Evolutionary conservation across 2,888 invertebrate genomes (phyloP).

Genomic region (Schizotus pectinicornis): DNA sequence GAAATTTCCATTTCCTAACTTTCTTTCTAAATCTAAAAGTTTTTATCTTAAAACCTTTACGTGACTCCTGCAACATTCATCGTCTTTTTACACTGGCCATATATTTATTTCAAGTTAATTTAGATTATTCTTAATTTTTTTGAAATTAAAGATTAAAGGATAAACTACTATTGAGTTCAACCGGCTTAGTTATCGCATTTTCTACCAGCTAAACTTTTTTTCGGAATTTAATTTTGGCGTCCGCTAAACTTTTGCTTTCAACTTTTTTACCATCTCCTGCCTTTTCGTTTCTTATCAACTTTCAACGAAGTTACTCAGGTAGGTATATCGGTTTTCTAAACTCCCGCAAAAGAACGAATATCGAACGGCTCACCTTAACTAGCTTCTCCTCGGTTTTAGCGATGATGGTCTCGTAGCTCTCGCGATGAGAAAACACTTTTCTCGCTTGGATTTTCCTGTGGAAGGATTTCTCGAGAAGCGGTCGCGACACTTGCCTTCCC

Average conservation of each 20-base stretch:
- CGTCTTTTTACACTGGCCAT: too few relatives aligned
- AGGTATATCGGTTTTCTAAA: background rate
- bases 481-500: conserved; percentile 78
- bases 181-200: too few relatives aligned
- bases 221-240: too few relatives aligned
- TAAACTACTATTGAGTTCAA: background rate
- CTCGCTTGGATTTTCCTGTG: conserved; percentile 89
- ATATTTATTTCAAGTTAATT: too few relatives aligned
- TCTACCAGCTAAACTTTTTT: too few relatives aligned
- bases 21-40: too few relatives aligned
- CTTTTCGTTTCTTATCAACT: background rate
- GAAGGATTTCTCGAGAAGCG: conserved; percentile 85
- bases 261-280: background rate
- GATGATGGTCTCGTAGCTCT: conserved; percentile 87
- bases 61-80: too few relatives aligned
- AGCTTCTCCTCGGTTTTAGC: conserved; percentile 84
- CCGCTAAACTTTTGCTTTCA: too few relatives aligned
- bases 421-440: conserved; percentile 88
- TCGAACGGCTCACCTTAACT: conserved; percentile 64
- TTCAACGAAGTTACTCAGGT: background rate
- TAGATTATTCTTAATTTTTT: too few relatives aligned
- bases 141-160: background rate
- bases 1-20: too few relatives aligned
- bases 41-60: too few relatives aligned
- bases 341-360: conserved; percentile 3